Base-by-base conservation (phyloP, 2,888 invertebrate genomes). In the Chrysodeixis includens region DNA sequence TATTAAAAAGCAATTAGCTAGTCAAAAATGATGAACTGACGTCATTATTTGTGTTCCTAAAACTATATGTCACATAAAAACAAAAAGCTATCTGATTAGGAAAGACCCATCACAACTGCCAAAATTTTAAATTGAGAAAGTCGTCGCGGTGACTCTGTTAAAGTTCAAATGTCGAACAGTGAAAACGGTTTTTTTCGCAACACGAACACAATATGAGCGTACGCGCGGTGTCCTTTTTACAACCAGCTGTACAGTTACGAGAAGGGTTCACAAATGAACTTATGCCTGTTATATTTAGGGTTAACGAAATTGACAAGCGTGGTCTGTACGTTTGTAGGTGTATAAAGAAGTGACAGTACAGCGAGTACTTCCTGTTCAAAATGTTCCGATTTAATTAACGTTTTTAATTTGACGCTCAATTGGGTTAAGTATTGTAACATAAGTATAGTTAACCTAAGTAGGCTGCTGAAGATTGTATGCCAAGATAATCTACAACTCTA, bases 101-200 rank as follows among this genome's bases (percentile, higher is more conserved):
- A 26, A 46, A 62, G 54, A 57, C 51, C 18, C 22, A 75, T 46
- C 30, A 30, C 22, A 54, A n/a, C 18, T 44, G 57, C 66, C 54
- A 60, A 71, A 70, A 20, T 57, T 60, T 26, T n/a, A 60, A 40
- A 76, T 56, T 14, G 44, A 14, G 51, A 62, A 66, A 57, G 51
- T 60, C 56, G 59, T 61, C 40, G n/a, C 9, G 32, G 16, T 9
- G 8, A 18, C 16, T n/a, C 14, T 32, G 46, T 7, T 46, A 61
- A 59, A 66, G 51, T 71, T 66, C 51, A 62, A 62, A 62, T 49
- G 51, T 57, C 54, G 30, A 66, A 22, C 2, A 35, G 51, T 0
- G 5, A 44, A 12, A 40, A 10, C 14, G 18, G 30, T 56, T 20
- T 52, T 63, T 40, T 40, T n/a, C 14, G 35, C 40, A 40, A 40